These are phyloP conservation scores for Hyperoplus immaculatus DNA, from an alignment of 2,797 vertebrate genomes.

Conservation along the genomic window DNA sequence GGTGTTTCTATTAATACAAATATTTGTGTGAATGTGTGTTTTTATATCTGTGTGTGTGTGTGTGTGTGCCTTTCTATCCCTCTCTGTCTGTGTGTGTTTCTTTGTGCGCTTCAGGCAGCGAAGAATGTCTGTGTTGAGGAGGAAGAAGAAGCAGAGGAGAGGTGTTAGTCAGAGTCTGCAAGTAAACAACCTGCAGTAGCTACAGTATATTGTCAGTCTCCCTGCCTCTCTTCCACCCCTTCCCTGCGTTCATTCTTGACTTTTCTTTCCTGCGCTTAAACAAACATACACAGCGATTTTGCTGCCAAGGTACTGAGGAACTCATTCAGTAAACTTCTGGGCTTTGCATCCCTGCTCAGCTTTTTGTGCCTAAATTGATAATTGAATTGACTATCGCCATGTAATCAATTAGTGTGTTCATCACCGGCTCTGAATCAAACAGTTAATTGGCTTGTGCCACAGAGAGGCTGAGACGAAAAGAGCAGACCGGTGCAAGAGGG, in stretches of 20 bases:
- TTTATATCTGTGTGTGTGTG: not conserved
- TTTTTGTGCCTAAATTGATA: slow-evolving; percentile 81
- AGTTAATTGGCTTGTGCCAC: slow-evolving; percentile 86
- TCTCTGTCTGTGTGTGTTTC: slow-evolving; percentile 36
- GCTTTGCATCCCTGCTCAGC: slow-evolving; percentile 49
- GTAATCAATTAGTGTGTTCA: slow-evolving; percentile 85
- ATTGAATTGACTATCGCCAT: slow-evolving; percentile 81
- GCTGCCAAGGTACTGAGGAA: slow-evolving; percentile 63
- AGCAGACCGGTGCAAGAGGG: slow-evolving; percentile 67
- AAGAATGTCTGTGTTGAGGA: slow-evolving; percentile 63
- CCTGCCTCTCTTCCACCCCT: slow-evolving; percentile 53
- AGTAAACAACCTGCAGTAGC: slow-evolving; percentile 79
- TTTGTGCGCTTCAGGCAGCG: slow-evolving; percentile 54
- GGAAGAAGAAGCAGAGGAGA: slow-evolving; percentile 66
- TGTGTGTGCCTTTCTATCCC: slow-evolving; percentile 11
- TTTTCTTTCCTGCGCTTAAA: slow-evolving; percentile 67
- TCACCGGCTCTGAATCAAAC: slow-evolving; percentile 74
- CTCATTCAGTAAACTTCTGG: slow-evolving; percentile 69
- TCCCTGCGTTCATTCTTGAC: slow-evolving; percentile 51
- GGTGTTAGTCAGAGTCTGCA: slow-evolving; percentile 66
- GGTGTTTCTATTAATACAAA: slow-evolving; percentile 54
- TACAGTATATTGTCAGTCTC: slow-evolving; percentile 70
- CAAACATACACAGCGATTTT: slow-evolving; percentile 57
- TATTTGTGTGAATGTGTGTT: slow-evolving; percentile 33
- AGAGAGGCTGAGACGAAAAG: slow-evolving; percentile 64